Percentiles rank a stretch among this genome's conserved stretches.
Evolutionary conservation across 2,113 vertebrate species (phyloP).

Genomic region (Taurulus bubalis): DNA sequence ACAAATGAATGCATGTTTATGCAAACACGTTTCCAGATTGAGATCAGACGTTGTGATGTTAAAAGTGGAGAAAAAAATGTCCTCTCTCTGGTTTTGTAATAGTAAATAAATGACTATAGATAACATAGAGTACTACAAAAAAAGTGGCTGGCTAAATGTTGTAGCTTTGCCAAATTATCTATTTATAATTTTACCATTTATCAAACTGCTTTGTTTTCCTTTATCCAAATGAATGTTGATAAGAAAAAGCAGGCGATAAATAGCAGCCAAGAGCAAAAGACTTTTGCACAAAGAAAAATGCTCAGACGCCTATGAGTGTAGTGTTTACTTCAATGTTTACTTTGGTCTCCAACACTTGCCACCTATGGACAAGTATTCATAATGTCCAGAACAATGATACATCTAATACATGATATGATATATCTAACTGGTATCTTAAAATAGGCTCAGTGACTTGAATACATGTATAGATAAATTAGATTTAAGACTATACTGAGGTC

Average conservation of each 20-base stretch:
- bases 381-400: not conserved
- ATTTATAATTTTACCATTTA: constrained; percentile 9
- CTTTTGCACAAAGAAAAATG: too few relatives aligned
- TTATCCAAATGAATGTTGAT: not conserved
- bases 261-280: not conserved
- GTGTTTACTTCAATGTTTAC: not conserved
- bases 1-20: not conserved
- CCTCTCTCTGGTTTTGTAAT: not conserved
- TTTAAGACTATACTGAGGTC: not conserved
- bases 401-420: not conserved
- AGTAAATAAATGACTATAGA: too few relatives aligned
- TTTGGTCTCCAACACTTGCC: not conserved
- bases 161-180: not conserved
- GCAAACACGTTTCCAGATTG: not conserved
- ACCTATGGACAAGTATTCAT: not conserved
- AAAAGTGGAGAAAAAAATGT: not conserved
- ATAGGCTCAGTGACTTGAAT: not conserved
- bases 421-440: not conserved
- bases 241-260: not conserved
- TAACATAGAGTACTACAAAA: not conserved
- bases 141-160: constrained; percentile 17
- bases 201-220: not conserved
- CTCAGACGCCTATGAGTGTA: too few relatives aligned
- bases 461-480: not conserved
- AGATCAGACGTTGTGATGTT: not conserved